Conservation (phyloP, 2,113 vertebrate genomes). For the Silurus glanis region DNA sequence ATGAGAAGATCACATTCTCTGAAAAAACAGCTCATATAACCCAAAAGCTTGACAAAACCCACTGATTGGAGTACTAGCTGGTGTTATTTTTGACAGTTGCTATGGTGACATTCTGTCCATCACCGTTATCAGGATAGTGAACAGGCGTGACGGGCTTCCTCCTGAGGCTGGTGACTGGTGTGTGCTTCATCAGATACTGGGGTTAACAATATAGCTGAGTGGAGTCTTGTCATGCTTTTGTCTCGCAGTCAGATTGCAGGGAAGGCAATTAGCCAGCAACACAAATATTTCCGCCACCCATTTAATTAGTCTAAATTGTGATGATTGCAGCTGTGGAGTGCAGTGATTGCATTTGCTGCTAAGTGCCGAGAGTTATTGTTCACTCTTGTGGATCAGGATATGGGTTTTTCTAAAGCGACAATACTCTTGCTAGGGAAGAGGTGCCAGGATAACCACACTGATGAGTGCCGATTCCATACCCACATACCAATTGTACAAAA, state of each 20-base stretch:
- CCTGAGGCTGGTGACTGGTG: neutral
- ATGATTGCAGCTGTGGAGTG: slow-evolving; percentile 25
- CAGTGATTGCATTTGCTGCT: slow-evolving; percentile 20
- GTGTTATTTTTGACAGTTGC: slow-evolving; percentile 24
- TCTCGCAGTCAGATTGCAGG: slow-evolving; percentile 12
- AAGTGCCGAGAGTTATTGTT: slow-evolving; percentile 22
- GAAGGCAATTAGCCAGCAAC: slow-evolving; percentile 28
- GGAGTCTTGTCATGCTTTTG: slow-evolving; percentile 17
- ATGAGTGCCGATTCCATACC: neutral
- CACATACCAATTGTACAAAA: neutral
- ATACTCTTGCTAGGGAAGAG: neutral
- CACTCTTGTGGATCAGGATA: neutral
- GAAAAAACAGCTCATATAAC: neutral
- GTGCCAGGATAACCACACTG: neutral
- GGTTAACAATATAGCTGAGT: slow-evolving; percentile 25
- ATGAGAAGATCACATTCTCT: neutral
- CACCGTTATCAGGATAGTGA: slow-evolving; percentile 20
- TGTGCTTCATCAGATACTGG: slow-evolving; percentile 7
- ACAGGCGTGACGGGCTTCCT: slow-evolving; percentile 28
- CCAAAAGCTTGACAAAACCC: slow-evolving; percentile 32
- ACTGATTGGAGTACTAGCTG: slow-evolving; percentile 18
- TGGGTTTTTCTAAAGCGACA: slow-evolving; percentile 3
- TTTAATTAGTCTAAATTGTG: slow-evolving; percentile 37
- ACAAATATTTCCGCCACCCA: slow-evolving; percentile 27
- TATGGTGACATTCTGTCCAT: slow-evolving; percentile 41